Base-by-base conservation (phyloP, 2,888 invertebrate genomes). In the Tribolium freemani region DNA sequence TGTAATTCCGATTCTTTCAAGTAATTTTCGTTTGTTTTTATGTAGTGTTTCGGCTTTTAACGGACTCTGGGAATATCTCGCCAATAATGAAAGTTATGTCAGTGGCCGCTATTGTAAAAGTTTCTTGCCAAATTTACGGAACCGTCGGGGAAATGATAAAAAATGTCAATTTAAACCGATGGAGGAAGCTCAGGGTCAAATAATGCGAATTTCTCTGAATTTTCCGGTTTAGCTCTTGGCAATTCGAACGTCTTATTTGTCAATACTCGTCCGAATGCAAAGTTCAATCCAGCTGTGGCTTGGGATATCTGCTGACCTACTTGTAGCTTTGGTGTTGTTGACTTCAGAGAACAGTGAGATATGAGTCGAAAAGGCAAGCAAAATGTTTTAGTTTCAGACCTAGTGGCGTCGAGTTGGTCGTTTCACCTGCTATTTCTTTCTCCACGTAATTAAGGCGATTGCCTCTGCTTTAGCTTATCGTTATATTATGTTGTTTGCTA, bases 321-420 rank as follows among this genome's bases (percentile, higher is more conserved):
- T 73, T 73, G 73, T 73, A 73, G 73, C 73, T 70, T 58, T 53
- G 51, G 70, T 67, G 73, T 73, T 73, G 73, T 73, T 73, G 73
- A 73, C 70, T 70, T 67, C 67, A 45, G 30, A 48, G 5, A 44
- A 61, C 58, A 45, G 70, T 73, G 67, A 70, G 73, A 73, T 69
- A 70, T 66, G 66, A 54, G 60, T 54, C 53, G 67, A 70, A 70
- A 73, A 70, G 61, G 67, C 60, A 63, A 66, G 63, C 58, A 73
- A 69, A 69, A 57, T 51, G 67, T 70, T 70, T 64, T 67, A 57
- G 69, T 20, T 70, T 30, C 66, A 70, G 67, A 70, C 70, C 20
- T 51, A 48, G 60, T 30, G 73, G 67, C 73, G 73, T 57, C 70
- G 53, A 60, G 46, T 60, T 58, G 48, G 11, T 46, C 56, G 48